Evolutionary conservation across 1,140 invertebrate genomes (phyloP).

Genomic region (Eufriesea mexicana): DNA sequence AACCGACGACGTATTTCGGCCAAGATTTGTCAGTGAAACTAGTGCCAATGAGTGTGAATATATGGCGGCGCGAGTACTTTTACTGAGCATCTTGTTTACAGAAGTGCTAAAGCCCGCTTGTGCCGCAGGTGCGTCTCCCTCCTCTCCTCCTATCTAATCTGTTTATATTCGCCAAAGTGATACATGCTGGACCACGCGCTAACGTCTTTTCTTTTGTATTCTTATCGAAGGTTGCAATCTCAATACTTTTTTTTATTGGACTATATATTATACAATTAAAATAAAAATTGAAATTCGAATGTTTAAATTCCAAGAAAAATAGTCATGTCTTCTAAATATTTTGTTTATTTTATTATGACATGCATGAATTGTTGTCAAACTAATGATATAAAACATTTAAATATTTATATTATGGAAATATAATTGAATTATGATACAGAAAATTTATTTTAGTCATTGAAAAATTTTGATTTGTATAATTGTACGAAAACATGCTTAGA

Average conservation of each 20-base stretch:
- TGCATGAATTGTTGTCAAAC: not conserved
- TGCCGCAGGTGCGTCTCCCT: slow-evolving; percentile 76
- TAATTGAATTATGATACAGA: not conserved
- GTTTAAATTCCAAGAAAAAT: not conserved
- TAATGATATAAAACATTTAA: not conserved
- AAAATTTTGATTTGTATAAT: not conserved
- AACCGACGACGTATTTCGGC: slow-evolving; percentile 60
- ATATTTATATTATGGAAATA: not conserved
- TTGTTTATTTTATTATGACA: slow-evolving; percentile 12
- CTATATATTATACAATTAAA: too few species aligned
- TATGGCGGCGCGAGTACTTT: slow-evolving; percentile 82
- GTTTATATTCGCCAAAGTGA: slow-evolving; percentile 43
- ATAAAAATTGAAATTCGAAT: not conserved
- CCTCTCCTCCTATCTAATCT: slow-evolving; percentile 21
- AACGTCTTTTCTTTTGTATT: slow-evolving; percentile 21
- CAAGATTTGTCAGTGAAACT: slow-evolving; percentile 67
- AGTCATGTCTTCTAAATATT: not conserved
- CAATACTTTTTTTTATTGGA: not conserved
- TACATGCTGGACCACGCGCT: slow-evolving; percentile 37
- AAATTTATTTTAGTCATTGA: not conserved
- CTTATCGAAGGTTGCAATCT: not conserved
- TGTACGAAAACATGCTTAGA: not conserved
- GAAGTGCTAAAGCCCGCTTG: slow-evolving; percentile 79
- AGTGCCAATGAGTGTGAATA: slow-evolving; percentile 78
- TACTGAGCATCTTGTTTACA: slow-evolving; percentile 82